Evolutionary conservation across 1,140 invertebrate species (phyloP), one percentile per base, ranked within the genome.

Genomic region (Coelopa frigida): DNA sequence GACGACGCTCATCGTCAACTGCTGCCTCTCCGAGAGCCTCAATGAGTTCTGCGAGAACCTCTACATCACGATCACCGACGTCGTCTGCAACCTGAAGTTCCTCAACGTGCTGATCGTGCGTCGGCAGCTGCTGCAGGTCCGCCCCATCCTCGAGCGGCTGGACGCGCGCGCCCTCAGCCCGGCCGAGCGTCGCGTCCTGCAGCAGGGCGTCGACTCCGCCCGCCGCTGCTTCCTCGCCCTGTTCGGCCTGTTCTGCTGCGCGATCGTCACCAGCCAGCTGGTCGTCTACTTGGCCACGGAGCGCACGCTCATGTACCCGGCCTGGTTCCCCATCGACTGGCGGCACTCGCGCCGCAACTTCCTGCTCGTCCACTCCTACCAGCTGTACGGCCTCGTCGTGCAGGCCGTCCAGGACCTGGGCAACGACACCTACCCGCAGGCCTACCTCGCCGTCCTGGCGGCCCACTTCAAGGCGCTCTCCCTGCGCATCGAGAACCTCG

Each of bases 271-370:
- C 10, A 50, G 43, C 39, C 38, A 47, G 21, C 5, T 45, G 43
- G 5, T 46, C 35, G 35, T 44, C n/a, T 12, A 51, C 17, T 33
- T 49, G 20, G 41, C 52, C 2, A 49, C 6, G 1, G 55, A 57
- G 18, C 21, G 52, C 5, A 24, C 26, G 1, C 26, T 59, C 20
- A 45, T 55, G 43, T 55, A 55, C 40, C 47, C 56, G 7, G n/a
- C 38, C 10, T 66, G 58, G 59, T 36, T 53, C 7, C 62, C 62
- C 0, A 61, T 61, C 56, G 32, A 66, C 18, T 66, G 48, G 48
- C 26, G 36, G 21, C n/a, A 18, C 2, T 31, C 46, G 26, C 20
- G 18, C 1, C 1, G 2, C 0, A 15, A 26, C 2, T 62, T 44
- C 14, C 0, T 53, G 2, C 1, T 39, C 5, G 55, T 58, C 0